phyloP scores from a whole-genome alignment of 1,140 invertebrate species.

The Drosophila yakuba region DNA sequence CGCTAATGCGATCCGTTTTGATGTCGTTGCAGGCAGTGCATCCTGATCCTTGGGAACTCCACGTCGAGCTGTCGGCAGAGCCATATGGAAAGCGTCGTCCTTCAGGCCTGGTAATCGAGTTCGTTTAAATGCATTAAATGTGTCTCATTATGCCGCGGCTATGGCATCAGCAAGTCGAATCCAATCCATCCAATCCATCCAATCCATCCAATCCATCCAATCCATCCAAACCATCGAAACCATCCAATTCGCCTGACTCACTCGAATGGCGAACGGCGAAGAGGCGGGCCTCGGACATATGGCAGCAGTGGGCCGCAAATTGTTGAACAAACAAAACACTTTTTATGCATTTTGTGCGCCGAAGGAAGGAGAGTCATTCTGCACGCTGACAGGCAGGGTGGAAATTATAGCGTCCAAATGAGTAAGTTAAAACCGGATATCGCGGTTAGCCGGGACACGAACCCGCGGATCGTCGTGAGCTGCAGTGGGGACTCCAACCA shows the following conservation, averaged over 20 bases:
- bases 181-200: constrained; percentile 11
- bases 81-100: constrained; percentile 43
- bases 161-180: constrained; percentile 37
- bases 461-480: background rate
- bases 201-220: too few relatives aligned
- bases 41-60: background rate
- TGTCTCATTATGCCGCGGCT: constrained; percentile 35
- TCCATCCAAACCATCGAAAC: too few relatives aligned
- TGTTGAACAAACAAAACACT: constrained; percentile 58
- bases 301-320: constrained; percentile 65
- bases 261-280: constrained; percentile 3
- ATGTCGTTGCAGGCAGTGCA: background rate
- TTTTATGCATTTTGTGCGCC: constrained; percentile 63
- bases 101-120: constrained; percentile 53
- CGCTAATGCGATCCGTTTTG: background rate
- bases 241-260: constrained; percentile 6
- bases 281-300: constrained; percentile 50
- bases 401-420: background rate
- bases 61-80: background rate
- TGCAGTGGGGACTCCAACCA: background rate
- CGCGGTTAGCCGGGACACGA: background rate
- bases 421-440: too few relatives aligned
- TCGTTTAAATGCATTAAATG: constrained; percentile 78
- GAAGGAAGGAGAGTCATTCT: constrained; percentile 22
- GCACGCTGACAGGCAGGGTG: constrained; percentile 7